Conservation (phyloP, 2,113 vertebrate genomes). For the Carassius carassius region DNA sequence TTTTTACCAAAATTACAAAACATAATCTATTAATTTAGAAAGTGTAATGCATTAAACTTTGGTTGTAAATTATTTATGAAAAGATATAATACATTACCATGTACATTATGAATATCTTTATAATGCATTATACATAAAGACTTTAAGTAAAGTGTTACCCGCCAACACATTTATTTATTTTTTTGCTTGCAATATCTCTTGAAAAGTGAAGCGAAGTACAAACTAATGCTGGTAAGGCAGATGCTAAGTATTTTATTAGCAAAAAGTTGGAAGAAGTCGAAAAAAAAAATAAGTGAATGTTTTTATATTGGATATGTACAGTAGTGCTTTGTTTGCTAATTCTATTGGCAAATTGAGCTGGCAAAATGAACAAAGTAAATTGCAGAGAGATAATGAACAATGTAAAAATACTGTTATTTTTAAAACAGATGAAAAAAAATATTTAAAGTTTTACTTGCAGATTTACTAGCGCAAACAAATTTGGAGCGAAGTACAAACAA, state of each 20-base stretch:
- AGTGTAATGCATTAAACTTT: background rate
- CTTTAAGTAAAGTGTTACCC: background rate
- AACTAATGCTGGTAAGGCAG: background rate
- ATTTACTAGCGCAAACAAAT: background rate
- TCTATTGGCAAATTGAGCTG: background rate
- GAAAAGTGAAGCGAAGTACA: background rate
- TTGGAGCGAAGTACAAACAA: background rate
- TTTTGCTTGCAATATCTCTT: background rate
- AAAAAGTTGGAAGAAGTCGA: background rate
- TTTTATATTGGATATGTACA: background rate
- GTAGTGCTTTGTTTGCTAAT: too few species aligned
- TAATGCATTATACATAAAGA: background rate
- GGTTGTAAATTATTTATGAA: background rate
- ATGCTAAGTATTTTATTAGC: background rate
- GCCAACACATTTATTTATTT: background rate
- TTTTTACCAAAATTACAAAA: background rate
- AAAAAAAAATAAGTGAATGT: background rate
- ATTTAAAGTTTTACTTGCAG: background rate
- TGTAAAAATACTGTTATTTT: background rate
- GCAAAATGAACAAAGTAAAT: background rate
- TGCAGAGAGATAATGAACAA: background rate
- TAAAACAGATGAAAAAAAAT: background rate
- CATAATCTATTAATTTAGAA: background rate
- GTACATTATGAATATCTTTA: too few species aligned
- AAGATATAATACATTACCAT: background rate